Conservation (phyloP, 1,140 invertebrate species). For the Drosophila albomicans region DNA sequence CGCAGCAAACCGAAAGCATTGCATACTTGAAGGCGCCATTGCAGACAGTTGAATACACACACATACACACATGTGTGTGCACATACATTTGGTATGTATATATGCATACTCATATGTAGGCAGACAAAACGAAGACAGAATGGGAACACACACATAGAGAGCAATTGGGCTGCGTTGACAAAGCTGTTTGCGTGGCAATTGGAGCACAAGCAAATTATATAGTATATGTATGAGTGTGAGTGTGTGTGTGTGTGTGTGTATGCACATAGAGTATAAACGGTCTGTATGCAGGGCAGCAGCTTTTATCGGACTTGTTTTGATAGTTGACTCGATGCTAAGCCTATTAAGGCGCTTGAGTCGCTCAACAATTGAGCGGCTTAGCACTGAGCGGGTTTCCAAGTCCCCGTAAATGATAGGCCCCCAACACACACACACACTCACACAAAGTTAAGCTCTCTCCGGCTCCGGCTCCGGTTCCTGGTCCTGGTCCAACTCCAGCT, state of each 20-base stretch:
- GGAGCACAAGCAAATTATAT: constrained; percentile 69
- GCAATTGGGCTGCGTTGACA: constrained; percentile 65
- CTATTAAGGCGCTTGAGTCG: constrained; percentile 76
- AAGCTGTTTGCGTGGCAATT: constrained; percentile 67
- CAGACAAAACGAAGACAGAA: constrained; percentile 47
- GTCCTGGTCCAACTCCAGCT: neutral
- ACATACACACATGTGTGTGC: neutral
- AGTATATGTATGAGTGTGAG: constrained; percentile 12
- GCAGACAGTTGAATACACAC: constrained; percentile 37
- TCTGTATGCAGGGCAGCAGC: constrained; percentile 36
- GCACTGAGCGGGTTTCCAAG: constrained; percentile 68
- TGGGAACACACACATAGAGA: neutral
- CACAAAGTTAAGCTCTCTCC: constrained; percentile 36
- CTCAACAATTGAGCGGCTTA: constrained; percentile 74
- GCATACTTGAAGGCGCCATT: constrained; percentile 41
- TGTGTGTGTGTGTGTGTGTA: constrained; percentile 9
- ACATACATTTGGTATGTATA: neutral
- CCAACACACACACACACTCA: constrained; percentile 1
- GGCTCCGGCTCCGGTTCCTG: neutral
- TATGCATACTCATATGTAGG: neutral
- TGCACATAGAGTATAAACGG: constrained; percentile 14
- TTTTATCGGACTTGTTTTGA: constrained; percentile 80
- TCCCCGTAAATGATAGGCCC: constrained; percentile 38
- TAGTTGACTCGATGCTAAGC: constrained; percentile 78
- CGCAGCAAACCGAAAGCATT: constrained; percentile 17